Percentiles rank a stretch among this genome's conserved stretches.
These are phyloP conservation scores for Idaea dimidiata DNA, from an alignment of 2,888 invertebrate species.

Conservation along the genomic window DNA sequence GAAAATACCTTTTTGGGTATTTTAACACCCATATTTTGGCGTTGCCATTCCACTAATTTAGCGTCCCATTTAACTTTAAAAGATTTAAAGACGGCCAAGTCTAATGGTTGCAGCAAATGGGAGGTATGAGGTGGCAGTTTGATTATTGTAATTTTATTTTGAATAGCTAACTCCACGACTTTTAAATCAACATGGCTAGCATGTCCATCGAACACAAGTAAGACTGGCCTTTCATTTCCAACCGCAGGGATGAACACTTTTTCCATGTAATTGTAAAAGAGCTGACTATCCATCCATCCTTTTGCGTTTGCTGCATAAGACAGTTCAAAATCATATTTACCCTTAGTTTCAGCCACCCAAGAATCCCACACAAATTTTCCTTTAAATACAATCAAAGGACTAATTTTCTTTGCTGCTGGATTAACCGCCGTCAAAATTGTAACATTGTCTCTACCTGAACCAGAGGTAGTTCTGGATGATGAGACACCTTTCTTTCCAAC, in stretches of 20 bases:
- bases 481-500: constrained; percentile 2
- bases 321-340: constrained; percentile 33
- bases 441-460: constrained; percentile 6
- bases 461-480: neutral
- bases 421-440: constrained; percentile 1
- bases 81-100: constrained; percentile 21
- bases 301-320: constrained; percentile 40
- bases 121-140: constrained; percentile 22
- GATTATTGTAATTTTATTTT: constrained; percentile 18
- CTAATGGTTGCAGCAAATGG: constrained; percentile 22
- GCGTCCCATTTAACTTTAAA: constrained; percentile 18
- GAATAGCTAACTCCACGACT: constrained; percentile 16
- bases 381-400: constrained; percentile 7
- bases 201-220: constrained; percentile 42
- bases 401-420: constrained; percentile 2
- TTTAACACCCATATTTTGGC: constrained; percentile 13
- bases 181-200: constrained; percentile 24
- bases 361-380: constrained; percentile 4
- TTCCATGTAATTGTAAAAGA: constrained; percentile 40
- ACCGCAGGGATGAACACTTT: constrained; percentile 34
- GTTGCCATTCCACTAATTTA: constrained; percentile 16
- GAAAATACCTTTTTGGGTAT: too few species aligned
- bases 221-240: constrained; percentile 36
- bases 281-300: constrained; percentile 43
- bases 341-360: constrained; percentile 20